Base-by-base conservation (phyloP, 1,140 invertebrate species). In the Bombus soroeensis region DNA sequence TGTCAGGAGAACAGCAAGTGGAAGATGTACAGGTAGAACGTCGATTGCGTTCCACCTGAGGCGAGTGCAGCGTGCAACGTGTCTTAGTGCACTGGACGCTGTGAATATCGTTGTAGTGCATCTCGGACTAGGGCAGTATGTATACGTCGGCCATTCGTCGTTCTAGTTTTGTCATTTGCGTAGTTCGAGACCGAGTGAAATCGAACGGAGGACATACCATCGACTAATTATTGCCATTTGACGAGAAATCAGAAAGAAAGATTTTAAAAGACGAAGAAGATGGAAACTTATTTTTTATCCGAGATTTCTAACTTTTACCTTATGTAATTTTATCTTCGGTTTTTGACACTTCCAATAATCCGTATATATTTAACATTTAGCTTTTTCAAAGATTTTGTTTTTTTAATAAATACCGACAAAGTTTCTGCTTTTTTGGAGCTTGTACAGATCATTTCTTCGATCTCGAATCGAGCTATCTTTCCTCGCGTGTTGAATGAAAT, bases 1-100 rank as follows among this genome's bases (percentile, higher is more conserved):
- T 91, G 88, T 87, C 91, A 93, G 91, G 92, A 92, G 92, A 93
- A 71, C 91, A 93, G 87, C 88, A 93, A 68, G 83, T 25, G 25
- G 78, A 88, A 88, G 85, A 87, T 77, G 88, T 90, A 37, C 83
- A 89, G 88, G 80, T 83, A n/a, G 64, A 80, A 59, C 47, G 39
- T 59, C 81, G 71, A 76, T 87, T 57, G 39, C 70, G 62, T 86
- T 76, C 43, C 85, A 82, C 64, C 89, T 89, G 83, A 78, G 88
- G 81, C 86, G 85, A 87, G 89, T 89, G 89, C 74, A 89, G 53
- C 74, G 71, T 80, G 80, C 85, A 89, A 85, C 76, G 88, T 76
- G 81, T 89, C 88, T 87, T 87, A 66, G 81, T 90, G 78, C 81
- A 89, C 47, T 78, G 77, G 84, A 76, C 80, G 76, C 79, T 64